Conservation (phyloP, 2,888 invertebrate species). For the Euclidia mi region DNA sequence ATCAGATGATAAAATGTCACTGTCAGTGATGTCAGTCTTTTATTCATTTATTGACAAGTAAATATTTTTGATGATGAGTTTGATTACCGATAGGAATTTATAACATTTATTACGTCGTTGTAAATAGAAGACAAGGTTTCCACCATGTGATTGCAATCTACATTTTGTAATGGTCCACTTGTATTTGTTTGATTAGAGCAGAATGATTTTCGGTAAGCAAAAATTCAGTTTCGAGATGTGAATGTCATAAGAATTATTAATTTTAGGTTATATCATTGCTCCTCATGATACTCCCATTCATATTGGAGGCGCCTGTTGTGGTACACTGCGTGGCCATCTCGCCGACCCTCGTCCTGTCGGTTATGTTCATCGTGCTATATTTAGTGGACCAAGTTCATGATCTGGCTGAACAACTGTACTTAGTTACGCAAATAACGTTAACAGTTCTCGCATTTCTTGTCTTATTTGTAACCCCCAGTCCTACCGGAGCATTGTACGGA, state of each 20-base stretch:
- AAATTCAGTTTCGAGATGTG: conserved; percentile 24
- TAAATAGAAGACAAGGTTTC: too few species aligned
- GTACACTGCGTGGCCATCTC: conserved; percentile 80
- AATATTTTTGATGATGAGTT: too few species aligned
- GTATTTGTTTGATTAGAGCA: too few species aligned
- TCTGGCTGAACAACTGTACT: conserved; percentile 80
- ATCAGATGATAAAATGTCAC: too few species aligned
- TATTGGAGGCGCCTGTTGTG: conserved; percentile 67
- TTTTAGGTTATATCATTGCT: conserved; percentile 86
- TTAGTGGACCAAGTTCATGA: conserved; percentile 85
- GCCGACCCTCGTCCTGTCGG: conserved; percentile 78
- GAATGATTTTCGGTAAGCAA: conserved; percentile 17
- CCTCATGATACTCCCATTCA: conserved; percentile 82
- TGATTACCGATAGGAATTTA: too few species aligned
- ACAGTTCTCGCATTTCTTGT: conserved; percentile 63
- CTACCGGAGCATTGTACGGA: conserved; percentile 69
- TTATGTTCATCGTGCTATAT: conserved; percentile 81
- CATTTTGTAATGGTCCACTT: too few species aligned
- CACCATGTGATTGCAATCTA: too few species aligned
- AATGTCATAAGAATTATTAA: conserved; percentile 72
- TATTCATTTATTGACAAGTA: too few species aligned
- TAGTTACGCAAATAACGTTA: conserved; percentile 68
- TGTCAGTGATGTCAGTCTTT: too few species aligned
- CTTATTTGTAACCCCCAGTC: conserved; percentile 49
- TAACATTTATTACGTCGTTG: too few species aligned